Evolutionary conservation across 1,140 invertebrate genomes (phyloP).

Genomic region (Pseudomyrmex cubaensis): DNA sequence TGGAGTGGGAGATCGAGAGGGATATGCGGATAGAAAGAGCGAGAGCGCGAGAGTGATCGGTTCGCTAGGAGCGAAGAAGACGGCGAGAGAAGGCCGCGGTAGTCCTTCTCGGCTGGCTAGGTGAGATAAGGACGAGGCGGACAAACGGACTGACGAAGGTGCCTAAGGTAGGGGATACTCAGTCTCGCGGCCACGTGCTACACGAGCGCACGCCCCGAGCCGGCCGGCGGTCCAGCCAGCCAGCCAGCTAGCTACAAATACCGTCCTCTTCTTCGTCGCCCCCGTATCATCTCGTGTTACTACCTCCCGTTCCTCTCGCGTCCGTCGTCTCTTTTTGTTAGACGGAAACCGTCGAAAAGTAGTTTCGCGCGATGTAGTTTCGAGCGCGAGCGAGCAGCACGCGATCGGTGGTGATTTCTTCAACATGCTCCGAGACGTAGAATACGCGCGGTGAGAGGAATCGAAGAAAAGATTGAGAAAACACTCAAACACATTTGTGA

Average conservation of each 20-base stretch:
- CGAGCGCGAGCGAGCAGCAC: constrained; percentile 9
- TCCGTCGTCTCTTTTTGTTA: background rate
- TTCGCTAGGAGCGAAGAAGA: constrained; percentile 64
- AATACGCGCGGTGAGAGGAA: background rate
- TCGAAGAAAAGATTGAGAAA: background rate
- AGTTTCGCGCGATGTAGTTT: constrained; percentile 21
- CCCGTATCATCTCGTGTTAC: constrained; percentile 60
- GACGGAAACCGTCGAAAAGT: constrained; percentile 25
- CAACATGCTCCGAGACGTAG: background rate
- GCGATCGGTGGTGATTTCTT: constrained; percentile 1
- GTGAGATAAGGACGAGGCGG: constrained; percentile 81
- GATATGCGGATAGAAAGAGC: constrained; percentile 20
- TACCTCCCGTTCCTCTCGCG: constrained; percentile 52
- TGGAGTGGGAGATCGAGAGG: constrained; percentile 27
- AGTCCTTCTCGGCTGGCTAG: constrained; percentile 78
- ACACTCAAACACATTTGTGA: background rate
- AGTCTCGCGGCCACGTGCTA: constrained; percentile 85
- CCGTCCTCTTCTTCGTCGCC: constrained; percentile 66
- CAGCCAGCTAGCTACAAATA: constrained; percentile 65
- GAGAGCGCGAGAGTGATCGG: constrained; percentile 47
- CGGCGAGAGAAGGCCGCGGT: constrained; percentile 78
- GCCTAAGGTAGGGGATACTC: constrained; percentile 82
- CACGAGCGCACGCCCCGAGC: constrained; percentile 83
- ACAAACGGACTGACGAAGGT: constrained; percentile 82
- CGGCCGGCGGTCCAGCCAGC: constrained; percentile 76